A percentile compares a stretch with the other conserved stretches of the same genome.
Evolutionary conservation across 2,888 invertebrate species (phyloP).

Genomic region (Thelaira solivaga): DNA sequence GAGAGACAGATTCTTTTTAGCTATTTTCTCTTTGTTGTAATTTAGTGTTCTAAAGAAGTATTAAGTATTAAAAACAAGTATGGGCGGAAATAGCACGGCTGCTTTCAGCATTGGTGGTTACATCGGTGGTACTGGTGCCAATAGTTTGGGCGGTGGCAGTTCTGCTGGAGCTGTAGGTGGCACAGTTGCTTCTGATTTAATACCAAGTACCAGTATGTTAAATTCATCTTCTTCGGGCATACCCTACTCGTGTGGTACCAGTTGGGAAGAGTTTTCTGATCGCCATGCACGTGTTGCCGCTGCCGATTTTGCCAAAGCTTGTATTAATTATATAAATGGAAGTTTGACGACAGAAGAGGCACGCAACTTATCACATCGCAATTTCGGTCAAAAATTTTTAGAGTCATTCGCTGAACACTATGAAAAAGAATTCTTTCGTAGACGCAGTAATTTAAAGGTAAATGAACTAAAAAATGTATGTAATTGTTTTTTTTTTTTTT

Average conservation of each 20-base stretch:
- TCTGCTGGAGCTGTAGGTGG: constrained; percentile 65
- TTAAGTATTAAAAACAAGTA: constrained; percentile 61
- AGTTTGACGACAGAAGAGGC: constrained; percentile 83
- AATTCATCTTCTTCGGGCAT: constrained; percentile 64
- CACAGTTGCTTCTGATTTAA: constrained; percentile 66
- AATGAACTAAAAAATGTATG: too few species aligned
- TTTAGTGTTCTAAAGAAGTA: constrained; percentile 1
- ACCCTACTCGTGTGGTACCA: constrained; percentile 81
- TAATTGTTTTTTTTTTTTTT: too few species aligned
- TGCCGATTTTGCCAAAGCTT: constrained; percentile 92
- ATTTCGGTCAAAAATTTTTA: constrained; percentile 88
- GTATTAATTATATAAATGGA: constrained; percentile 86
- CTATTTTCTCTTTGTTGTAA: constrained; percentile 18
- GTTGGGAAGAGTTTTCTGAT: constrained; percentile 91
- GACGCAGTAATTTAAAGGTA: constrained; percentile 78
- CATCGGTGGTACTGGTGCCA: constrained; percentile 72
- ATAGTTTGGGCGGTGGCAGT: constrained; percentile 66
- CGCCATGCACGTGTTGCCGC: constrained; percentile 91
- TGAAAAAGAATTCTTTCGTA: constrained; percentile 85
- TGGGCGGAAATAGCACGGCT: constrained; percentile 72
- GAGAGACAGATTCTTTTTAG: background rate
- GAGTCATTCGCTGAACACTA: constrained; percentile 91
- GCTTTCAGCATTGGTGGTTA: constrained; percentile 72
- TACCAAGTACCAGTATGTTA: constrained; percentile 69
- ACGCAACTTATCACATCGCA: constrained; percentile 85